These are phyloP conservation scores for Porites lobata DNA, from an alignment of 92 coral and sea anemone genomes.

Conservation along the genomic window DNA sequence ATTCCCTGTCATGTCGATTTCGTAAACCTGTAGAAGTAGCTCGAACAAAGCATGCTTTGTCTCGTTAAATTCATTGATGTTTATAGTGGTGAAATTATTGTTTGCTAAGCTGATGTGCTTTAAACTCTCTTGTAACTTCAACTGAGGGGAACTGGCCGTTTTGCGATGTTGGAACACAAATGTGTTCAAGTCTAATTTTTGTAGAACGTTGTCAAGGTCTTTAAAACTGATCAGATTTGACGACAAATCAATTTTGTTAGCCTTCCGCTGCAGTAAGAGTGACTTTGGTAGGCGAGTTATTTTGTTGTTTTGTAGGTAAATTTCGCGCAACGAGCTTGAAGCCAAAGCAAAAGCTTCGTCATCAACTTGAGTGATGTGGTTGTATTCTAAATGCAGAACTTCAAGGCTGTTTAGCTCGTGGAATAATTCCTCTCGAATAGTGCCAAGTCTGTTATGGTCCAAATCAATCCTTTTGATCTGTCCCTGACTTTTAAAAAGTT, in stretches of 20 bases:
- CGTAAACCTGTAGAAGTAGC: slow-evolving; percentile 54
- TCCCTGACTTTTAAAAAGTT: slow-evolving; percentile 48
- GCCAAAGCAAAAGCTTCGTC: slow-evolving; percentile 59
- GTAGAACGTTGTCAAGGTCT: slow-evolving; percentile 31
- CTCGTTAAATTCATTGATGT: slow-evolving; percentile 38
- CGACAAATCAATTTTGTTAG: slow-evolving; percentile 49
- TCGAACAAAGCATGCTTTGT: slow-evolving; percentile 40
- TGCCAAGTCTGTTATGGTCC: slow-evolving; percentile 46
- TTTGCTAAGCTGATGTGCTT: slow-evolving; percentile 52
- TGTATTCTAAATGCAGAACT: slow-evolving; percentile 66
- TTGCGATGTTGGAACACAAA: slow-evolving; percentile 55
- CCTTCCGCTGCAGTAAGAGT: slow-evolving; percentile 46
- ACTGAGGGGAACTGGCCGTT: slow-evolving; percentile 20
- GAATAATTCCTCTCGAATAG: slow-evolving; percentile 41
- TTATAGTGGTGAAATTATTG: slow-evolving; percentile 56
- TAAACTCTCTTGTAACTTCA: slow-evolving; percentile 33
- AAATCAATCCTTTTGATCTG: slow-evolving; percentile 60
- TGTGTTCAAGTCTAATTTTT: slow-evolving; percentile 30
- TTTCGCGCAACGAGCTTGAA: slow-evolving; percentile 55
- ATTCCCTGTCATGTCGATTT: slow-evolving; percentile 71
- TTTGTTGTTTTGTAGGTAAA: slow-evolving; percentile 58
- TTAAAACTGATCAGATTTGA: slow-evolving; percentile 51
- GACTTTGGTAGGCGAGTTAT: slow-evolving; percentile 55
- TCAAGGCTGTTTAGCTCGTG: slow-evolving; percentile 30
- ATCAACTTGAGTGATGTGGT: slow-evolving; percentile 42